Base-by-base conservation (phyloP, 2,113 vertebrate genomes). In the Carollia perspicillata region DNA sequence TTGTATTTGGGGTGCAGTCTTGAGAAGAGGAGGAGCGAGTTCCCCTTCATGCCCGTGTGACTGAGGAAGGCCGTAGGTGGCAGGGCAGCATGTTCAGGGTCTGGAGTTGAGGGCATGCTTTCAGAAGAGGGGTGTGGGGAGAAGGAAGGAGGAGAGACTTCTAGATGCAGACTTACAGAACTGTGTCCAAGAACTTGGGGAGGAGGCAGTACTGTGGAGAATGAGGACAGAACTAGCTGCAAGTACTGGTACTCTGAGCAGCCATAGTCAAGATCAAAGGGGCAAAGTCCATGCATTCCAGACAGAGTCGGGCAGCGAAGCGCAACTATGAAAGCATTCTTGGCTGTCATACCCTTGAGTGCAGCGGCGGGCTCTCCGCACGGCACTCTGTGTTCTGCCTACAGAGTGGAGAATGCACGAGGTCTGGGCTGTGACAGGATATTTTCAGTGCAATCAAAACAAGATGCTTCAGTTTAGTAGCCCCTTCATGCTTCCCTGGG, bases 201-300 rank as follows among this genome's bases (percentile, higher is more conserved):
- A 60, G 83, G 93, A 91, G 83, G 68, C 26, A 6, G 18, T 18
- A 30, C 42, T 2, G 53, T 77, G 51, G 63, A 72, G 84, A 83
- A 63, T 44, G 40, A 90, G 26, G 80, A 75, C 30, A n/a, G 83
- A 92, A 47, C 33, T 49, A 89, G 51, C 71, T 90, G 7, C 60
- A 90, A 87, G 44, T 49, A 63, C 83, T 49, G 55, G 71, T 40
- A 71, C 91, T 37, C 90, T 58, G 33, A 74, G 84, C 92, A 94
- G 71, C 90, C 66, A 20, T 47, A 86, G 69, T 93, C 58, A 90
- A 96, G 96, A 97, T 95, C 90, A 97, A 97, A 97, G 95, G 84
- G 77, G 71, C 8, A 71, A 35, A 95, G 88, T 12, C 84, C 22
- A 2, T n/a, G 40, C 84, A 93, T 96, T 94, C 90, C 96, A 97